Evolutionary conservation across 2,797 vertebrate species (phyloP).

Genomic region (Lepidocolaptes lacrymiger): DNA sequence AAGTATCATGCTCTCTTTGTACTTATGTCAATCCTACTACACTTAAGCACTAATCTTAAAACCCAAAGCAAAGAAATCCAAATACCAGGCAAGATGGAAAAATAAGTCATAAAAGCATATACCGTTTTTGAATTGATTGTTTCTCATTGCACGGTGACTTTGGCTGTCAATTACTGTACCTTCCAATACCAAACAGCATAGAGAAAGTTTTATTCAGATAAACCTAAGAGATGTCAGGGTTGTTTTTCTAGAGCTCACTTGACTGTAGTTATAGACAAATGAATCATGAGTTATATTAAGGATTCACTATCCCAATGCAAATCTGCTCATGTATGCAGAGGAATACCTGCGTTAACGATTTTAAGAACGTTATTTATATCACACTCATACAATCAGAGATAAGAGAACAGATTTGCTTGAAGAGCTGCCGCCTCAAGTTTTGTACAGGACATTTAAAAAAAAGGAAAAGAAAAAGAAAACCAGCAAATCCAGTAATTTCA

Average conservation of each 20-base stretch:
- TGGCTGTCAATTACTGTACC: not conserved
- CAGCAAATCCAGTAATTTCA: not conserved
- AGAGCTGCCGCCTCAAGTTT: not conserved
- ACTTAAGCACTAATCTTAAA: not conserved
- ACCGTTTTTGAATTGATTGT: not conserved
- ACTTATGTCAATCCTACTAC: not conserved
- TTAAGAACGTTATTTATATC: not conserved
- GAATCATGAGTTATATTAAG: not conserved
- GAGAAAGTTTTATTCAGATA: not conserved
- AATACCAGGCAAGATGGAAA: not conserved
- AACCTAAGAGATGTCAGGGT: not conserved
- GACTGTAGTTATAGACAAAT: not conserved
- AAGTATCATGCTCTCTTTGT: not conserved
- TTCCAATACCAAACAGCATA: not conserved
- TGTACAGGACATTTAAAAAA: not conserved
- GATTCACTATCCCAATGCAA: not conserved
- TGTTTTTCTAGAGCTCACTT: not conserved
- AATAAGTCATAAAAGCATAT: not conserved
- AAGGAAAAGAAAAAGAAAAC: accelerated
- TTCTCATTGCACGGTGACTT: not conserved
- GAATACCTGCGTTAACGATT: not conserved
- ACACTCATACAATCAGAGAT: not conserved
- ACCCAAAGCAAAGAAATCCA: not conserved
- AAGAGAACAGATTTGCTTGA: not conserved
- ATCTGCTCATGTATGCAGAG: not conserved